Base-by-base conservation (phyloP, 2,888 invertebrate species). In the Metacarcinus magister region DNA sequence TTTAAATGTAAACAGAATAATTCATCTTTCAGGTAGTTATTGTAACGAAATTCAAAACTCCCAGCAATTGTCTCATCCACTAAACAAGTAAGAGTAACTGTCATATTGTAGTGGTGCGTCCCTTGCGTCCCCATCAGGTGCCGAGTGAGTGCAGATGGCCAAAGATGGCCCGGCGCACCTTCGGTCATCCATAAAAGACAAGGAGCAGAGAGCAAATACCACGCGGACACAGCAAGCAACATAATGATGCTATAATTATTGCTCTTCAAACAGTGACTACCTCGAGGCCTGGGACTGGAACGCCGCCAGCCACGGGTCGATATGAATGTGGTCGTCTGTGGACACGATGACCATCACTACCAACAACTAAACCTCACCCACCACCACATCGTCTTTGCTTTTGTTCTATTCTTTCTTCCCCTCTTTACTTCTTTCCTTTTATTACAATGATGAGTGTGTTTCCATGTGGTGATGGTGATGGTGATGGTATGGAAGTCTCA, bases 241-340 rank as follows among this genome's bases (percentile, higher is more conserved):
- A 43, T 91, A 90, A 95, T 91, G 95, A 92, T 46, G 75, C 67
- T 67, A 75, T 92, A 91, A 75, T 95, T 92, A 87, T 92, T 90
- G 75, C 75, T 95, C 82, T 95, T 92, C 75, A 92, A 92, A 95
- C 95, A 92, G 67, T 75, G 46, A 75, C 90, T 92, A 44, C 92
- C 32, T 39, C 67, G 60, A 67, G 19, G 89, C 54, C 82, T 32
- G 87, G 60, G 87, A 87, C 60, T 54, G 94, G 44, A 75, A 43
- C 75, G 54, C 48, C 19, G 60, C 67, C 91, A 90, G n/a, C 39
- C 60, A 19, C 23, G 44, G 87, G 67, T 87, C 87, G 87, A 46
- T 82, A 44, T 19, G 46, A 93, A 75, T 32, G 87, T 39, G 87
- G 87, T 39, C 43, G 46, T 28, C 87, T 87, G 87, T 87, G 87